Evolutionary conservation across 2,113 vertebrate genomes (phyloP).

Genomic region (Calidris pygmaea): DNA sequence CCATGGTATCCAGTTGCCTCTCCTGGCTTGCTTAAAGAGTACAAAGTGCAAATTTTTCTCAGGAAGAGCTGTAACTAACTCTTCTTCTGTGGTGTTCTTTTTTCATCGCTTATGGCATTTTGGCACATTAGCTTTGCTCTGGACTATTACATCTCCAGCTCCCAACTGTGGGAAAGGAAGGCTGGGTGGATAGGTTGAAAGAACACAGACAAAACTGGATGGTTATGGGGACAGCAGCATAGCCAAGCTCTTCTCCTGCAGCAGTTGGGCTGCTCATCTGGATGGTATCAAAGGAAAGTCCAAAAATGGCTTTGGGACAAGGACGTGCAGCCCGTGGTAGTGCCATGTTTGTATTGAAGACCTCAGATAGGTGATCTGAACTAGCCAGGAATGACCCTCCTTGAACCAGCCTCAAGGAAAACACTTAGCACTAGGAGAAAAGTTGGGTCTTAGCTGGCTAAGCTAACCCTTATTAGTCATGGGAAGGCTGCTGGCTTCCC

Average conservation of each 20-base stretch:
- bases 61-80: not conserved
- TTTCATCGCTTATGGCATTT: not conserved
- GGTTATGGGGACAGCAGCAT: not conserved
- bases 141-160: not conserved
- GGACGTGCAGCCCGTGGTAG: accelerated
- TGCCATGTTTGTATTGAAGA: not conserved
- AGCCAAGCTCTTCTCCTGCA: not conserved
- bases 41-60: not conserved
- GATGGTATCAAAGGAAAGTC: not conserved
- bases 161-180: not conserved
- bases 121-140: not conserved
- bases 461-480: not conserved
- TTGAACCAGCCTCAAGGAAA: not conserved
- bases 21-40: not conserved
- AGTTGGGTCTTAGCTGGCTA: not conserved
- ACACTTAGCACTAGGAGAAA: not conserved
- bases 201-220: not conserved
- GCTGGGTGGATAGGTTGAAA: not conserved
- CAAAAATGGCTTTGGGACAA: not conserved
- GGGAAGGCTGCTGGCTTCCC: not conserved
- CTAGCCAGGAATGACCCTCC: not conserved
- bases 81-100: not conserved
- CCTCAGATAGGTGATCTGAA: not conserved
- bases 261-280: not conserved
- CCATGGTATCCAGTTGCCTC: not conserved